A percentile compares a stretch with the other conserved stretches of the same genome.
phyloP scores from a whole-genome alignment of 2,113 vertebrate species.

The Labeo catla region DNA sequence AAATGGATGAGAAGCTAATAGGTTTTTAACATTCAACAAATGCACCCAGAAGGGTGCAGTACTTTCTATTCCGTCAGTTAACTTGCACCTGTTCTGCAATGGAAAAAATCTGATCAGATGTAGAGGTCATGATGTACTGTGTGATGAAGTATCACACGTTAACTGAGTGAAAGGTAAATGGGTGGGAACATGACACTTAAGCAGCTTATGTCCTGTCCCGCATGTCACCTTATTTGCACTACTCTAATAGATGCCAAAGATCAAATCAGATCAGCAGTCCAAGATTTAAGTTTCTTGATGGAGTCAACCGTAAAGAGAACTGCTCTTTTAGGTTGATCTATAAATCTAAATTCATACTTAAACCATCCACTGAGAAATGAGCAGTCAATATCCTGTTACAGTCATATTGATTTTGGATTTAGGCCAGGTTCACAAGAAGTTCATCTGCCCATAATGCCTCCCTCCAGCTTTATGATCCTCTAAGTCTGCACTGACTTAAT shows the following conservation, averaged over 20 bases:
- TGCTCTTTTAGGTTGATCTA: neutral
- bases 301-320: neutral
- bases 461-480: neutral
- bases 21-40: neutral
- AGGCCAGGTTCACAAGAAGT: neutral
- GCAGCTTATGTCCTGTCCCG: constrained; percentile 17
- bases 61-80: neutral
- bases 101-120: neutral
- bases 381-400: neutral
- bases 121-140: constrained; percentile 19
- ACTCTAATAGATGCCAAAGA: constrained; percentile 2
- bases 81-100: constrained; percentile 12
- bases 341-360: neutral
- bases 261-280: constrained; percentile 24
- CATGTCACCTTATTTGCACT: constrained; percentile 20
- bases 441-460: neutral
- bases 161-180: constrained; percentile 46
- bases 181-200: constrained; percentile 41
- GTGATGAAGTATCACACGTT: constrained; percentile 3
- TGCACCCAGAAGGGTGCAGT: neutral
- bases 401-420: neutral
- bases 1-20: neutral
- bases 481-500: neutral
- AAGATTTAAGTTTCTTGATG: neutral
- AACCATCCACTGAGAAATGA: neutral